phyloP scores from a whole-genome alignment of 2,113 vertebrate genomes.

The Gymnobelideus leadbeateri region DNA sequence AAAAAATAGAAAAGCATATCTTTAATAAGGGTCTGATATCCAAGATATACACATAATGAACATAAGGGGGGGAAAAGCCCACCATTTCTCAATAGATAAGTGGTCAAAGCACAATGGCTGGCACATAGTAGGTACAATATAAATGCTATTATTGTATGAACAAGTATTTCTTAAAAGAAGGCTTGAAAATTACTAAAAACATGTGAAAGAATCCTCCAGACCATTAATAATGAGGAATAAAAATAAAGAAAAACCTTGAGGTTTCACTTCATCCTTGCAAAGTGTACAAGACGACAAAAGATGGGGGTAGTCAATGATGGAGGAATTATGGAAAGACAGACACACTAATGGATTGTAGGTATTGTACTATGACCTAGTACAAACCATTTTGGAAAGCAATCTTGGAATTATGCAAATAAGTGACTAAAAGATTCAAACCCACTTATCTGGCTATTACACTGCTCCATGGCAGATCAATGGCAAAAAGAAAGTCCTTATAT shows the following conservation, averaged over 20 bases:
- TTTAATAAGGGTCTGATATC: not conserved
- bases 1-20: not conserved
- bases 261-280: not conserved
- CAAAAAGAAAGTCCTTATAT: not conserved
- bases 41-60: not conserved
- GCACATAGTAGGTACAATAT: not conserved
- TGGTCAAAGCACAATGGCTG: not conserved
- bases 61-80: not conserved
- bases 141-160: not conserved
- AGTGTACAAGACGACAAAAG: not conserved
- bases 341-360: not conserved
- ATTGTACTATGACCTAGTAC: not conserved
- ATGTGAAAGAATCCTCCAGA: not conserved
- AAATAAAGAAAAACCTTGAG: not conserved
- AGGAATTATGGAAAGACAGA: not conserved
- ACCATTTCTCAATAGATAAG: not conserved
- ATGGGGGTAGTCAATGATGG: not conserved
- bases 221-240: not conserved
- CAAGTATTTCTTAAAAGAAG: not conserved
- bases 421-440: not conserved
- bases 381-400: not conserved
- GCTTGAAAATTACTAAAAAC: not conserved
- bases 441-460: not conserved
- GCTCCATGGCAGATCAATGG: not conserved
- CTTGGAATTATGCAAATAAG: not conserved